Evolutionary conservation across 2,888 invertebrate species (phyloP), one percentile per base, ranked within the genome.

Genomic region (Cheilosia urbana): DNA sequence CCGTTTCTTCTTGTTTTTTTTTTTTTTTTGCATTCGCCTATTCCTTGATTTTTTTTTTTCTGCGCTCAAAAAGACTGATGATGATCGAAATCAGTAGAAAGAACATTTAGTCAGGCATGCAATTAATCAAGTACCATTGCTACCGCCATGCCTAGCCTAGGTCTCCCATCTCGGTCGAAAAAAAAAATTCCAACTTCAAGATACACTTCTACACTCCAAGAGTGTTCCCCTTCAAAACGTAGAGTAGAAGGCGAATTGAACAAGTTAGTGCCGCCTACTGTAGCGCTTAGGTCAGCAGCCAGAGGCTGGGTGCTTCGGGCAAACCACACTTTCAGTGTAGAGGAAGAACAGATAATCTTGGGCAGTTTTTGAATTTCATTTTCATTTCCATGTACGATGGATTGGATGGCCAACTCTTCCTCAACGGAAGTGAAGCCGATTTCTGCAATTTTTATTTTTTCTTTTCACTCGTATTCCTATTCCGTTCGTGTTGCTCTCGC

Each of bases 1-100:
- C 37, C 21, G 62, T 3, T 45, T 63, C 40, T 60, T 47, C 55
- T 60, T 60, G 66, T 58, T 40, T 30, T 42, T 40, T 37, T 37
- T 21, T 21, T 21, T 21, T 27, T 53, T 17, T 3, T 40, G n/a
- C 53, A 30, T 68, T 80, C 63, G 80, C 80, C 73, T 73, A 80
- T 73, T 55, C 47, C 30, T 73, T 49, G 6, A 27, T 34, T 24
- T 24, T 24, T 51, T 51, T 51, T 51, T 24, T 15, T 49, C 11
- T 13, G 2, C 40, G 49, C 65, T 62, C 76, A 55, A 72, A 80
- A 85, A 85, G 85, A 82, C 85, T 85, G 85, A 85, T 85, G 85
- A 76, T 81, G 85, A 85, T 85, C 85, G 81, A 81, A 85, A 85
- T 81, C 76, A 85, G 85, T 85, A 72, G 81, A 85, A 81, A 83